These are phyloP conservation scores for Atta texana DNA, from an alignment of 1,140 invertebrate species.

Conservation along the genomic window DNA sequence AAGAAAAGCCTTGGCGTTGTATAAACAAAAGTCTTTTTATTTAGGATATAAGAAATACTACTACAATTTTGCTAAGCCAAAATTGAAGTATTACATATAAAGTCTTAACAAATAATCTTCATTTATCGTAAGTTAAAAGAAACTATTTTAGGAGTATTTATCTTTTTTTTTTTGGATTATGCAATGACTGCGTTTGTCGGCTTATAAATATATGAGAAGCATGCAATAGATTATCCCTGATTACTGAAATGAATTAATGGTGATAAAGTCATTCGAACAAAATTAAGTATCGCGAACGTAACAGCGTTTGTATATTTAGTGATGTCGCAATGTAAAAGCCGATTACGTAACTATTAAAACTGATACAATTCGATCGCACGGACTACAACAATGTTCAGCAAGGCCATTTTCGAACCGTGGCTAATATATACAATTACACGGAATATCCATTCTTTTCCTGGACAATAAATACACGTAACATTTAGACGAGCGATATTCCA, in stretches of 20 bases:
- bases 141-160: not conserved
- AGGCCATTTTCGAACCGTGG: constrained; percentile 26
- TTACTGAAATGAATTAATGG: not conserved
- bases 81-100: not conserved
- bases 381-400: constrained; percentile 38
- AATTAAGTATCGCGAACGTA: not conserved
- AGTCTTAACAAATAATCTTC: not conserved
- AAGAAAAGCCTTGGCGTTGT: constrained; percentile 9
- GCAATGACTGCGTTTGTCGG: not conserved
- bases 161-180: not conserved
- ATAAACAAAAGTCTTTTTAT: not conserved
- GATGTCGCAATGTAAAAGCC: constrained; percentile 30
- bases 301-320: not conserved
- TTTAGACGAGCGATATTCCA: constrained; percentile 3
- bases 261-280: not conserved
- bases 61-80: not conserved
- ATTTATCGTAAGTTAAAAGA: not conserved
- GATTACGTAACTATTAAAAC: constrained; percentile 39
- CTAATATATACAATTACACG: constrained; percentile 26
- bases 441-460: constrained; percentile 28
- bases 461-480: not conserved
- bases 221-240: not conserved
- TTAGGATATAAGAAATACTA: not conserved
- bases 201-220: not conserved
- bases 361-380: constrained; percentile 35